Evolutionary conservation across 2,797 vertebrate species (phyloP), one percentile per base, ranked within the genome.

Genomic region (Megalops cyprinoides): DNA sequence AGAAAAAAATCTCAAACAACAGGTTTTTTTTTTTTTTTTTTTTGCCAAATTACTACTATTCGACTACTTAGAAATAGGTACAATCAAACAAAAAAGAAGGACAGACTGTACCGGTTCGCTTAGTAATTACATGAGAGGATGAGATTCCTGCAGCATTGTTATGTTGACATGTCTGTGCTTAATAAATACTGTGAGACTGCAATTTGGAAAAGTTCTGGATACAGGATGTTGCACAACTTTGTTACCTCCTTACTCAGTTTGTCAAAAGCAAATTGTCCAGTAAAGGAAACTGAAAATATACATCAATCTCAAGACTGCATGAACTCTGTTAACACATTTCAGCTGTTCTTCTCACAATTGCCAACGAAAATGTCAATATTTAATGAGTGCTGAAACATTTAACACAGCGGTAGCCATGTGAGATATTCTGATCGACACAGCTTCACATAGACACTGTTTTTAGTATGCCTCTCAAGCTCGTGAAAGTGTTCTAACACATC

Each of bases 1-100:
- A 69, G 18, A 39, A 69, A 10, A 10, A 69, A 5, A 18, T 39
- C 34, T 14, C 65, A 69, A 42, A 39, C 37, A 42, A 69, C 65
- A 69, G 34, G 34, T 39, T 20, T 69, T 42, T 69, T 18, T 23
- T 39, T 20, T 18, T 18, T 23, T 69, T 69, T 39, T 69, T 69
- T 67, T 67, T 28, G 31, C 62, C 34, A 39, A 69, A 69, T 23
- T 69, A 23, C 37, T 39, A 37, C 58, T 62, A 28, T 31, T 62
- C 62, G 58, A 12, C 20, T 25, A 12, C 34, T 65, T 65, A 65
- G 39, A 5, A 18, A 39, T 5, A 69, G 65, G 2, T 5, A 14
- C 37, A 42, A 69, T 37, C 42, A 18, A 69, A 69, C 37, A 69
- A 69, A 31, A 69, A n/a, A n/a, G n/a, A n/a, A n/a, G n/a, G 65